Percentiles rank a stretch among this genome's conserved stretches.
Conservation (phyloP, 2,888 invertebrate species). For the Ischnura elegans region DNA sequence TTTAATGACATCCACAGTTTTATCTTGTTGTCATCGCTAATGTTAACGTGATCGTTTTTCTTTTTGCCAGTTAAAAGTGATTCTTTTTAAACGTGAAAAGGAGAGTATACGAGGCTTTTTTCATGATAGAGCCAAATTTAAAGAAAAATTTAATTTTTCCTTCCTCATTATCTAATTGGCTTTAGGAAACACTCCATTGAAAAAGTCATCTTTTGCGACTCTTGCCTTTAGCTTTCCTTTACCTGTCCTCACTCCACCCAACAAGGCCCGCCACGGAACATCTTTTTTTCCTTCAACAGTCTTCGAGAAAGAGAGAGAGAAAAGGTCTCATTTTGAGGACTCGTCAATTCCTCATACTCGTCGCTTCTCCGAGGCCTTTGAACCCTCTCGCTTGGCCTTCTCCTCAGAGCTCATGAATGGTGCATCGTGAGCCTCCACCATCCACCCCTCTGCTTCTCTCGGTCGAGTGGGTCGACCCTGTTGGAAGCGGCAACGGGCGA, state of each 20-base stretch:
- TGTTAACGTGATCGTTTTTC: too few relatives aligned
- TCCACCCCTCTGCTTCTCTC: background rate
- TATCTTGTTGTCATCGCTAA: too few relatives aligned
- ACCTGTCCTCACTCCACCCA: background rate
- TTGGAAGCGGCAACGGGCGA: background rate
- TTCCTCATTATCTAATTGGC: too few relatives aligned
- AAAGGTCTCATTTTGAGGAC: background rate
- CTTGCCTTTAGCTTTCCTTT: too few relatives aligned
- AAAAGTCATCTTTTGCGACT: too few relatives aligned
- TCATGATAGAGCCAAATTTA: too few relatives aligned
- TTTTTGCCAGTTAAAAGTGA: too few relatives aligned
- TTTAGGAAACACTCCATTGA: too few relatives aligned
- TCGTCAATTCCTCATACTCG: conserved; percentile 1
- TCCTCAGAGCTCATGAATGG: conserved; percentile 20
- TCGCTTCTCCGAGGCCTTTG: background rate
- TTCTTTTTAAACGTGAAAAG: too few relatives aligned
- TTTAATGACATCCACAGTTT: too few relatives aligned
- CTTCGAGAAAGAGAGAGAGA: background rate
- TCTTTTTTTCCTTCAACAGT: background rate
- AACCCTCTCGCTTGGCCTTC: background rate
- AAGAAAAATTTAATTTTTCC: too few relatives aligned
- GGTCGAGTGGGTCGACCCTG: background rate
- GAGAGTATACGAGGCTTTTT: too few relatives aligned
- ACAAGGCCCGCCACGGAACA: background rate
- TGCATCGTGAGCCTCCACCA: background rate